These are phyloP conservation scores for Megalops atlanticus DNA, from an alignment of 2,113 vertebrate species.

Conservation along the genomic window DNA sequence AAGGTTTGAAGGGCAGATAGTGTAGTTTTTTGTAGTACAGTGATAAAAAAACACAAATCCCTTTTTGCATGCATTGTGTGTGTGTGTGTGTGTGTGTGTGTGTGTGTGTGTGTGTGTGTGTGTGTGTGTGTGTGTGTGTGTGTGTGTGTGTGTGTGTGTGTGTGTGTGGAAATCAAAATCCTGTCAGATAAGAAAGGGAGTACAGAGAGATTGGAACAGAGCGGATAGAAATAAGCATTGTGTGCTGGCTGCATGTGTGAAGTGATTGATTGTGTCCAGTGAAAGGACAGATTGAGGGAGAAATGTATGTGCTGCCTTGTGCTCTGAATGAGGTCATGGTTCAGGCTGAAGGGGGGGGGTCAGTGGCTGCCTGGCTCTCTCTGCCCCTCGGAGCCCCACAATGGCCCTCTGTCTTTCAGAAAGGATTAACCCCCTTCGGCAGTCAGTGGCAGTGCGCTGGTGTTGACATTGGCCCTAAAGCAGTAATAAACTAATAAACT, in stretches of 20 bases:
- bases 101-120: neutral
- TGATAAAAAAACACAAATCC: no score
- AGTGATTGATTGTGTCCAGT: conserved; percentile 52
- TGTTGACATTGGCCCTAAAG: neutral
- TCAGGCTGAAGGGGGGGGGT: conserved; percentile 57
- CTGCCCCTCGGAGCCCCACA: neutral
- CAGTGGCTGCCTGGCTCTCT: conserved; percentile 34
- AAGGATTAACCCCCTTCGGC: conserved; percentile 29
- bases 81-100: no score
- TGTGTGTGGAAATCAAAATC: neutral
- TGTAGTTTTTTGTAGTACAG: no score
- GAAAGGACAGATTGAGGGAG: conserved; percentile 40
- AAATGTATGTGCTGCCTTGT: conserved; percentile 55
- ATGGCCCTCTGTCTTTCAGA: neutral
- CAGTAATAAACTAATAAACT: neutral
- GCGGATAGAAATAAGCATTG: no score
- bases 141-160: no score
- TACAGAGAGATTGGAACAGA: no score
- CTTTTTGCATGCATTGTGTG: no score
- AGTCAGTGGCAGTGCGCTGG: conserved; percentile 41
- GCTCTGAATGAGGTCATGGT: conserved; percentile 72
- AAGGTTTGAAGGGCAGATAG: neutral
- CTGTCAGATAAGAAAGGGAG: no score
- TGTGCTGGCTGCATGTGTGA: conserved; percentile 30
- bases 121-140: no score